A percentile compares a stretch with the other conserved stretches of the same genome.
Evolutionary conservation across 1,140 invertebrate genomes (phyloP).

Genomic region (Tetraneura akinire): DNA sequence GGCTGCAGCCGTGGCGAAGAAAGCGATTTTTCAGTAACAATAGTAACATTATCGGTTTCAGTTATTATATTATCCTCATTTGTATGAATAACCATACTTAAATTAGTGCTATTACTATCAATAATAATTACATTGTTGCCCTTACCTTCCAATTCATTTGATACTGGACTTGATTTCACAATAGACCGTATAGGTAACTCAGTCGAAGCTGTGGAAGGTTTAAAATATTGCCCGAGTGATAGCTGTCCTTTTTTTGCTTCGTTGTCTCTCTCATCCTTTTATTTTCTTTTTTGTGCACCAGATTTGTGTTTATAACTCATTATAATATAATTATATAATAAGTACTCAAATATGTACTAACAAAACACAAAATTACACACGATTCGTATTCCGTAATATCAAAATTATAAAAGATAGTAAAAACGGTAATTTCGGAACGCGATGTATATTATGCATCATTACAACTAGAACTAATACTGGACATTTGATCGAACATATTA

Average conservation of each 20-base stretch:
- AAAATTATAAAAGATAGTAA: too few relatives aligned
- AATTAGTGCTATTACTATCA: too few relatives aligned
- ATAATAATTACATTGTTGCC: background rate
- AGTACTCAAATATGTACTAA: too few relatives aligned
- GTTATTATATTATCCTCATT: too few relatives aligned
- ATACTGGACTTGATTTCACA: slow-evolving; percentile 4
- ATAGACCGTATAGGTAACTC: background rate
- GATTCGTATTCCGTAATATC: too few relatives aligned
- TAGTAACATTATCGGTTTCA: slow-evolving; percentile 4
- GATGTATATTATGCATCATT: too few relatives aligned
- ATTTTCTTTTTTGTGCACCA: background rate
- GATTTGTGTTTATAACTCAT: slow-evolving; percentile 8
- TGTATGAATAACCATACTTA: too few relatives aligned
- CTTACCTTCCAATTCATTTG: background rate
- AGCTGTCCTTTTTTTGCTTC: slow-evolving; percentile 7
- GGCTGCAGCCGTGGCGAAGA: background rate
- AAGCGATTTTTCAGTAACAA: slow-evolving; percentile 13
- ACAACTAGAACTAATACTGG: too few relatives aligned
- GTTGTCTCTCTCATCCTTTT: background rate
- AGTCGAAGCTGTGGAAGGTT: background rate
- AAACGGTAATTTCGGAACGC: too few relatives aligned
- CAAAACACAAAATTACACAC: too few relatives aligned
- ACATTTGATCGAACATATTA: too few relatives aligned
- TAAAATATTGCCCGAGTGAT: background rate
- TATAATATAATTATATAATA: background rate